A percentile compares a stretch with the other conserved stretches of the same genome.
Evolutionary conservation across 2,797 vertebrate species (phyloP).

Genomic region (Paguma larvata): DNA sequence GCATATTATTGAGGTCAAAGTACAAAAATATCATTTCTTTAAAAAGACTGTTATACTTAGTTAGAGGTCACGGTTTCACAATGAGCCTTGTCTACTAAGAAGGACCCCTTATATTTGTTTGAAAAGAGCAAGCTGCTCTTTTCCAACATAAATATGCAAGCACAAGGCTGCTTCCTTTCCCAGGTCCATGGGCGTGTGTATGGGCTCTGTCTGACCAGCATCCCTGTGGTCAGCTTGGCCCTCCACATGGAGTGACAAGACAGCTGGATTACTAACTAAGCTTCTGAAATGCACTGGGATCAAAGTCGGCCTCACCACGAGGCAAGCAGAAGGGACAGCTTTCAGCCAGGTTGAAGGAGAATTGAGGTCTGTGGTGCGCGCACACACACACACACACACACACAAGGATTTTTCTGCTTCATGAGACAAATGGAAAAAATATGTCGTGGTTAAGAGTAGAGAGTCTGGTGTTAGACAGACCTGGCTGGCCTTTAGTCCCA

Average conservation of each 20-base stretch:
- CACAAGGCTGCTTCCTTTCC: conserved; percentile 70
- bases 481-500: not conserved
- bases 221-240: conserved; percentile 71
- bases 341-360: conserved; percentile 19
- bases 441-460: not conserved
- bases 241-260: conserved; percentile 72
- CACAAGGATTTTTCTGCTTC: conserved; percentile 51
- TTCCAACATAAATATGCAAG: conserved; percentile 77
- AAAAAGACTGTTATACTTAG: conserved; percentile 84
- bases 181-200: conserved; percentile 20
- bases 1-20: conserved; percentile 88
- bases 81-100: conserved; percentile 70
- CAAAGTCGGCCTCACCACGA: conserved; percentile 63
- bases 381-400: not conserved
- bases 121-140: conserved; percentile 64
- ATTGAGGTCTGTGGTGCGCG: conserved; percentile 28
- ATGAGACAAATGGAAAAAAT: conserved; percentile 68
- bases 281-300: conserved; percentile 72
- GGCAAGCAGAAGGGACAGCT: conserved; percentile 37
- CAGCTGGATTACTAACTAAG: conserved; percentile 72
- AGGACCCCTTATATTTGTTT: conserved; percentile 68
- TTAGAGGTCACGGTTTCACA: conserved; percentile 74
- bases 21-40: conserved; percentile 84
- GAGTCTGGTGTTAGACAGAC: conserved; percentile 50
- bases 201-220: conserved; percentile 59